These are phyloP conservation scores for Grapholita molesta DNA, from an alignment of 1,140 invertebrate species.

Conservation along the genomic window DNA sequence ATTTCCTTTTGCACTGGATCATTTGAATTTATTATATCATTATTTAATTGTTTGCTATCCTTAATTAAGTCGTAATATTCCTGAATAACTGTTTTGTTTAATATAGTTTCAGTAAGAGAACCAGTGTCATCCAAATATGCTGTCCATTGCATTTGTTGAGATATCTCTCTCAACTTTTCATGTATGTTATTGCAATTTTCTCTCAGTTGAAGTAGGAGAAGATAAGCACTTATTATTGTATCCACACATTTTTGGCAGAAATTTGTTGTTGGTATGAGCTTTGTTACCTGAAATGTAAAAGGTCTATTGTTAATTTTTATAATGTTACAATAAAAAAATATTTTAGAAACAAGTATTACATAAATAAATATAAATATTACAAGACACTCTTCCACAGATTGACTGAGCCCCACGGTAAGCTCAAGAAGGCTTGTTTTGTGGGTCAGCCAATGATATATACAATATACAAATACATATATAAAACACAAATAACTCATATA, in stretches of 20 bases:
- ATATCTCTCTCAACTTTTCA: background rate
- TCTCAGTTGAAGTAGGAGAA: background rate
- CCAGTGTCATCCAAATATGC: background rate
- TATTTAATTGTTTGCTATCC: background rate
- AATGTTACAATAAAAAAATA: background rate
- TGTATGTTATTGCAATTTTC: background rate
- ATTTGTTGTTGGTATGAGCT: background rate
- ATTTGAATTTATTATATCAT: background rate
- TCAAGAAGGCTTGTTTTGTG: no score
- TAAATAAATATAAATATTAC: no score
- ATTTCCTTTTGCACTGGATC: background rate
- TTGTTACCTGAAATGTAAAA: constrained; percentile 1
- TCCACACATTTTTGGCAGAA: constrained; percentile 4
- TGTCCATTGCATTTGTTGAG: background rate
- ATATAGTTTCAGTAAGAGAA: background rate
- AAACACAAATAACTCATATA: no score
- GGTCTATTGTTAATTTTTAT: background rate
- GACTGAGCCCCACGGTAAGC: no score
- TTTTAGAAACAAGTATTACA: no score
- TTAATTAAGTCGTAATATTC: background rate
- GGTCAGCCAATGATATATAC: no score
- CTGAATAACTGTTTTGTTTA: background rate
- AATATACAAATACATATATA: no score
- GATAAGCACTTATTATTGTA: background rate
- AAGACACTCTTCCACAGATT: no score